Conservation (phyloP, 2,888 invertebrate species). For the Eupithecia abbreviata region DNA sequence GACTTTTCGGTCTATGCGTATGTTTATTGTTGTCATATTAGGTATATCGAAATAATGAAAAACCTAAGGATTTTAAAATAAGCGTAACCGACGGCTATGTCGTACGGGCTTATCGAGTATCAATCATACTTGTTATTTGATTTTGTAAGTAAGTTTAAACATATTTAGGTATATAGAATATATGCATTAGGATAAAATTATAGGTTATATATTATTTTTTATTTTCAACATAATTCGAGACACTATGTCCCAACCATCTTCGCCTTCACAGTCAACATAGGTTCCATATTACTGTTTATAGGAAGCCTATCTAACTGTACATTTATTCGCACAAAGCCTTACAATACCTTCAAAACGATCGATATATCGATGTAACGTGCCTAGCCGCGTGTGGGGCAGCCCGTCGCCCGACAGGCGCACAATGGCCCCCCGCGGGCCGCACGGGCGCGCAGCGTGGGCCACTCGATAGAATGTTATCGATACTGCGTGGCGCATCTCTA, state of each 20-base stretch:
- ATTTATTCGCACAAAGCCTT: conserved; percentile 11
- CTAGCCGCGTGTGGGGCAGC: conserved; percentile 68
- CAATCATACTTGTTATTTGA: too few species aligned
- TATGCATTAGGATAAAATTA: too few species aligned
- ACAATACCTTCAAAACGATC: conserved; percentile 29
- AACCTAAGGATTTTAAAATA: too few species aligned
- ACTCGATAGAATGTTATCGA: conserved; percentile 31
- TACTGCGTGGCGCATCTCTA: conserved; percentile 33
- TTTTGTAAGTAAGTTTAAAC: too few species aligned
- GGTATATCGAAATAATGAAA: too few species aligned
- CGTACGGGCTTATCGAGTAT: too few species aligned
- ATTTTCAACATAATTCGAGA: neutral
- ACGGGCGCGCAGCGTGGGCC: conserved; percentile 46
- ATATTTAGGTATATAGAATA: too few species aligned
- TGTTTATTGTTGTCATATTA: too few species aligned
- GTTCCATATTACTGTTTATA: neutral
- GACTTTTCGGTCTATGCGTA: too few species aligned
- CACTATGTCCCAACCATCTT: neutral
- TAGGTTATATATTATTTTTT: too few species aligned
- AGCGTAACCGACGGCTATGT: too few species aligned
- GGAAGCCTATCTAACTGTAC: conserved; percentile 1
- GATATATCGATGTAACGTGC: conserved; percentile 44
- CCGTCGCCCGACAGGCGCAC: conserved; percentile 67
- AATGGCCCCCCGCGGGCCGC: conserved; percentile 70
- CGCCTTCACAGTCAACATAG: neutral